These are phyloP conservation scores for Bilobella aurantiaca DNA, from an alignment of 1,140 invertebrate species.

Conservation along the genomic window DNA sequence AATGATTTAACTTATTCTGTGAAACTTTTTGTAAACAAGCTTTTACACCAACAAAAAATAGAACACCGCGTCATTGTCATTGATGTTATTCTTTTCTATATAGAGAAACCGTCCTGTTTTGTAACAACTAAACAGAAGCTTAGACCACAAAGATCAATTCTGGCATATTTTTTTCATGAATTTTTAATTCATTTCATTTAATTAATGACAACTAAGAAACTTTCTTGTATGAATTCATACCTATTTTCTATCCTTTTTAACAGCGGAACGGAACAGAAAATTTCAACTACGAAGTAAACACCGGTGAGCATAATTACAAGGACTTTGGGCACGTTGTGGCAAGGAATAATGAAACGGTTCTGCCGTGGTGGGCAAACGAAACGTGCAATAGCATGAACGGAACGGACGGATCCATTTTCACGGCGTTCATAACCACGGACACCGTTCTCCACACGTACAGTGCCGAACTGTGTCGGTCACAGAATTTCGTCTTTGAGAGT, in stretches of 20 bases:
- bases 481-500: conserved; percentile 50
- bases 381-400: conserved; percentile 56
- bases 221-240: neutral
- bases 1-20: no score
- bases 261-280: conserved; percentile 52
- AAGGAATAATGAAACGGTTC: conserved; percentile 47
- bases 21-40: no score
- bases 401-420: conserved; percentile 64
- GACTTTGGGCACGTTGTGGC: conserved; percentile 55
- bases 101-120: no score
- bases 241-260: neutral
- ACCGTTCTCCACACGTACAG: conserved; percentile 19
- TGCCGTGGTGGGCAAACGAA: conserved; percentile 48
- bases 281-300: conserved; percentile 51
- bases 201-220: neutral
- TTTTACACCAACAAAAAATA: no score
- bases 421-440: conserved; percentile 50
- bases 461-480: conserved; percentile 40
- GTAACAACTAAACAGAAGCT: no score
- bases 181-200: no score
- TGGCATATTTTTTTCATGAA: no score
- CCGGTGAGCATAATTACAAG: conserved; percentile 54
- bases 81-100: no score
- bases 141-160: no score
- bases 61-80: neutral